Evolutionary conservation across 2,888 invertebrate genomes (phyloP).

Genomic region (Galerucella calmariensis): DNA sequence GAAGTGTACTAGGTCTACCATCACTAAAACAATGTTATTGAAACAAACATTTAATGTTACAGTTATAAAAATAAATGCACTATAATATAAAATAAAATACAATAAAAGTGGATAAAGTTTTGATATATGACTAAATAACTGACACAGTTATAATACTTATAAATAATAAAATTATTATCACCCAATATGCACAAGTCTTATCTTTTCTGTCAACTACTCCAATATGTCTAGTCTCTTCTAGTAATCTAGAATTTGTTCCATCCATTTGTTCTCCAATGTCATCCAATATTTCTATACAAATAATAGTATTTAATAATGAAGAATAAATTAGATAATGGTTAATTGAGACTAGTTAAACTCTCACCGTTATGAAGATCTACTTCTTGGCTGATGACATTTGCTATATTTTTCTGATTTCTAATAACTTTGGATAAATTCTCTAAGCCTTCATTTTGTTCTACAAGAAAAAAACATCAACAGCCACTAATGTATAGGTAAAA

Average conservation of each 20-base stretch:
- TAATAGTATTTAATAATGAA: not conserved
- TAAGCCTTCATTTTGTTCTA: slow-evolving; percentile 81
- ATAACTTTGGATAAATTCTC: slow-evolving; percentile 80
- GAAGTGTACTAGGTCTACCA: no score
- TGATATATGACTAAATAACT: slow-evolving; percentile 57
- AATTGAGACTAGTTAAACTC: slow-evolving; percentile 30
- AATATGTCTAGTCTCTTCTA: slow-evolving; percentile 75
- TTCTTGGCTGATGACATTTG: slow-evolving; percentile 78
- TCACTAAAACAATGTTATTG: not conserved
- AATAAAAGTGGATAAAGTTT: not conserved
- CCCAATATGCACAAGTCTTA: slow-evolving; percentile 80
- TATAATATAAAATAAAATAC: slow-evolving; percentile 1
- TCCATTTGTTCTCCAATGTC: slow-evolving; percentile 80
- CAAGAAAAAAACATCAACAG: slow-evolving; percentile 46
- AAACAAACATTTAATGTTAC: not conserved
- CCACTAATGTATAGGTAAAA: slow-evolving; percentile 12
- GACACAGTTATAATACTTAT: slow-evolving; percentile 74
- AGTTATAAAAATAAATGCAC: slow-evolving; percentile 21
- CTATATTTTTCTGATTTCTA: slow-evolving; percentile 80
- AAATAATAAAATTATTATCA: slow-evolving; percentile 76
- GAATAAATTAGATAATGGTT: not conserved
- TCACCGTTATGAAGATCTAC: slow-evolving; percentile 83
- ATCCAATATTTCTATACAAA: slow-evolving; percentile 76
- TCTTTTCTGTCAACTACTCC: slow-evolving; percentile 75
- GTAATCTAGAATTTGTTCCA: slow-evolving; percentile 74